Base-by-base conservation (phyloP, 2,797 vertebrate species). In the Enteromius trimaculatus region DNA sequence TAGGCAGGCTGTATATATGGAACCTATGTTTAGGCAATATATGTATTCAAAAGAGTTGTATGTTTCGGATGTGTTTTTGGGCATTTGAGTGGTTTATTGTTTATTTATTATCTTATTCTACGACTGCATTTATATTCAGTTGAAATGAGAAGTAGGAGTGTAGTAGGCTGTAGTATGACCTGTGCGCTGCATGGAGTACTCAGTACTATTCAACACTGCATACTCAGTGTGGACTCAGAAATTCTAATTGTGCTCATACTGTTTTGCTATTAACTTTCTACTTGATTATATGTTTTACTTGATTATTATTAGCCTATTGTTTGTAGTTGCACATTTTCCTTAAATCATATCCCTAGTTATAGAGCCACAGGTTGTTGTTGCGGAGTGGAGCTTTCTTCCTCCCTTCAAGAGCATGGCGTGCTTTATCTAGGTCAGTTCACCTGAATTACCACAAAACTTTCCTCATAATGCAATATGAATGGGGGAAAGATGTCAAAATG, bases 401-500 rank as follows among this genome's bases (percentile, higher is more conserved):
- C 9, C 47, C 26, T 23, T 65, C 9, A 82, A 77, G 65, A 71
- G 72, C 58, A 74, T 29, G 19, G 8, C 51, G 60, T 75, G 37
- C 66, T 23, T 82, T 76, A 70, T 82, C 47, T 70, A 55, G 37
- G 60, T 62, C 51, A 75, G 60, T 26, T 4, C 37, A 74, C 34
- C 42, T 66, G 16, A 77, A 53, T 58, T 16, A 65, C 64, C 39
- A n/a, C 29, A 31, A 58, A 77, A 39, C 13, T 7, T 69, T 60
- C 8, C 4, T 14, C 51, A 78, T 29, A 70, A 26, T 64, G n/a
- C 31, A 21, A 34, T 26, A 49, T 39, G 31, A 21, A 76, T 66
- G 51, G 4, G 53, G 62, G 14, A 49, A 49, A 34, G 3, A 39
- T 65, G 6, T 55, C 49, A 37, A 37, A 31, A 19, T 60, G 53